These are phyloP conservation scores for Rhogogaster chlorosoma DNA, from an alignment of 2,888 invertebrate species.

Conservation along the genomic window DNA sequence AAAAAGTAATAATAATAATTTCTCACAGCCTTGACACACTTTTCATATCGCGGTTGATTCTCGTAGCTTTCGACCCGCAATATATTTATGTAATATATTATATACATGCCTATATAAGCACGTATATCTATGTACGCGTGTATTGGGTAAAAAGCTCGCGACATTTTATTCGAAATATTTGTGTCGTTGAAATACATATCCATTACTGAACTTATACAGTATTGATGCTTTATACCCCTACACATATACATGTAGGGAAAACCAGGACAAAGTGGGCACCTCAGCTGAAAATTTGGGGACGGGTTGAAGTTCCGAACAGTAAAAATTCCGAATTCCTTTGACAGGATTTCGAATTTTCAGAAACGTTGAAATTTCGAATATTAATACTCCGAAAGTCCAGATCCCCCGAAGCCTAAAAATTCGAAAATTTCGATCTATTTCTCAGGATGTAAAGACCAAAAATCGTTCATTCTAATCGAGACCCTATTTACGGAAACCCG, in stretches of 20 bases:
- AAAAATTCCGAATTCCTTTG: too few relatives aligned
- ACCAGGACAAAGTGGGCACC: too few relatives aligned
- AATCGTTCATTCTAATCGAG: too few relatives aligned
- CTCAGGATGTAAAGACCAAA: too few relatives aligned
- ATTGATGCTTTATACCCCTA: background rate
- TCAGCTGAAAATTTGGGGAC: too few relatives aligned
- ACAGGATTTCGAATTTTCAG: too few relatives aligned
- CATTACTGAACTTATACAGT: background rate
- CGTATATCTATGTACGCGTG: background rate
- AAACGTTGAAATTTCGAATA: too few relatives aligned
- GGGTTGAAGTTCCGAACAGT: too few relatives aligned
- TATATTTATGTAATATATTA: background rate
- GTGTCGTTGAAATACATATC: background rate
- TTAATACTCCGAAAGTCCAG: too few relatives aligned
- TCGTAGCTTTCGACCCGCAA: background rate
- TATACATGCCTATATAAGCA: background rate
- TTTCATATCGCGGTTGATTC: background rate
- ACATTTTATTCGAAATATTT: background rate
- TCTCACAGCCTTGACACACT: constrained; percentile 32
- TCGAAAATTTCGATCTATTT: too few relatives aligned
- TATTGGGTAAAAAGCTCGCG: background rate
- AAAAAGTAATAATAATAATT: background rate
- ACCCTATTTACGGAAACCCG: too few relatives aligned
- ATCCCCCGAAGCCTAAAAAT: too few relatives aligned
- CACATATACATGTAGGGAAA: background rate